Conservation (phyloP, 2,797 vertebrate genomes). For the Falco biarmicus region DNA sequence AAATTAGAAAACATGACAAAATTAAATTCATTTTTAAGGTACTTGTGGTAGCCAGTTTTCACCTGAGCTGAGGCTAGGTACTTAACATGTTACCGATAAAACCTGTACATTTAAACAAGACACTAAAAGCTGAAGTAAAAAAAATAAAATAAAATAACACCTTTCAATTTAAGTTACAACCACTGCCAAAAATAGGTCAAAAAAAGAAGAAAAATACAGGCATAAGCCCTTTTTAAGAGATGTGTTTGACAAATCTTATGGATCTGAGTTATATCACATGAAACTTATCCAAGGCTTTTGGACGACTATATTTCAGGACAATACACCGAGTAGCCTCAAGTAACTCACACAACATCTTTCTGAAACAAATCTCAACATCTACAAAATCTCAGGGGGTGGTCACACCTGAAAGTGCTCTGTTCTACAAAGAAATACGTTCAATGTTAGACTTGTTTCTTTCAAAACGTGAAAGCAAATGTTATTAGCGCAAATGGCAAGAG, state of each 20-base stretch:
- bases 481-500: accelerated
- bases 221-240: neutral
- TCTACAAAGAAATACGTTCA: neutral
- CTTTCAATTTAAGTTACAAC: neutral
- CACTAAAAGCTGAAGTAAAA: neutral
- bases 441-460: accelerated
- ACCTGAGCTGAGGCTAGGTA: neutral
- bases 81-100: neutral
- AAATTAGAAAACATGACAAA: accelerated
- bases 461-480: neutral
- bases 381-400: accelerated
- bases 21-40: neutral
- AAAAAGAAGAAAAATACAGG: neutral
- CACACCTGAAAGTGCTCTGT: accelerated
- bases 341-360: neutral
- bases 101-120: neutral
- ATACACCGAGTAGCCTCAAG: accelerated
- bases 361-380: neutral
- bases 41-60: neutral
- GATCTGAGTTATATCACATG: neutral
- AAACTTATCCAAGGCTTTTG: neutral
- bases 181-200: neutral
- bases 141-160: accelerated
- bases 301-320: accelerated
- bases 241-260: accelerated